Percentiles rank a stretch among this genome's conserved stretches.
These are phyloP conservation scores for Nineta flava DNA, from an alignment of 2,888 invertebrate species.

Conservation along the genomic window DNA sequence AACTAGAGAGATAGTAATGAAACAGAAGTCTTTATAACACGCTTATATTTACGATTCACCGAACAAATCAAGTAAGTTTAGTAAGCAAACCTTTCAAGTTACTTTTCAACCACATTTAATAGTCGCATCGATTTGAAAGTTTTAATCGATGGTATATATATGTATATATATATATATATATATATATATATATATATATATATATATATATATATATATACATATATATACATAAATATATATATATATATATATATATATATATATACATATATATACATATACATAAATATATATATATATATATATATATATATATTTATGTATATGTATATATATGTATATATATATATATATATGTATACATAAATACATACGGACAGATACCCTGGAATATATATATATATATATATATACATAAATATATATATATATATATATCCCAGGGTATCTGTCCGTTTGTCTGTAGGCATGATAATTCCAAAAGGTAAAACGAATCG, in stretches of 20 bases:
- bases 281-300: not conserved
- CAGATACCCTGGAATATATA: not conserved
- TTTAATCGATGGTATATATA: not conserved
- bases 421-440: not conserved
- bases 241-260: not conserved
- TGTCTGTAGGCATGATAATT: no score
- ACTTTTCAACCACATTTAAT: no score
- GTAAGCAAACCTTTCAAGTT: no score
- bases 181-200: constrained; percentile 5
- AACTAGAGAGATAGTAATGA: no score
- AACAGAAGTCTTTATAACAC: no score
- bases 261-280: not conserved
- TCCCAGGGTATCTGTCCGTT: no score
- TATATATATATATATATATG: not conserved
- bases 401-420: not conserved
- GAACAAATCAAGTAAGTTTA: no score
- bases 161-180: constrained; percentile 6
- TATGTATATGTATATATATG: not conserved
- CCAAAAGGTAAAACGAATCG: no score
- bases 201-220: not conserved
- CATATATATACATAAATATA: not conserved
- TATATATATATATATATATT: not conserved
- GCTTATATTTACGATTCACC: no score
- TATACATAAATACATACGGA: not conserved
- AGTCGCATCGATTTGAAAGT: no score